These are phyloP conservation scores for Cheilosia grossa DNA, from an alignment of 2,888 invertebrate genomes.

Conservation along the genomic window DNA sequence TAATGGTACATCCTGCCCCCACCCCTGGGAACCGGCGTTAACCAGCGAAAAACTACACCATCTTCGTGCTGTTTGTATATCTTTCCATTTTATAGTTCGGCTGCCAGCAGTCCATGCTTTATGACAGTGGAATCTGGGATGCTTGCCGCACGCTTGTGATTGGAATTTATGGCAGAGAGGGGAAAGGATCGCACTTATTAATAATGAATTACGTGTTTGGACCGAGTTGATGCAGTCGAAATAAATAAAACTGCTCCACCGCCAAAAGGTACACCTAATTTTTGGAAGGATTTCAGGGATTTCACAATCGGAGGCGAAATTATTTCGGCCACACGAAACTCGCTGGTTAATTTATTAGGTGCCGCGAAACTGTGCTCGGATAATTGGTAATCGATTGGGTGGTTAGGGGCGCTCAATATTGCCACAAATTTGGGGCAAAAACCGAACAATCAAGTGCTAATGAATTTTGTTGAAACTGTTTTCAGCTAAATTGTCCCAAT, in stretches of 20 bases:
- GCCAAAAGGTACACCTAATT: neutral
- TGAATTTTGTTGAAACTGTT: no score
- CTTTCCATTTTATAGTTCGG: conserved; percentile 24
- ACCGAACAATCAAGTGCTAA: neutral
- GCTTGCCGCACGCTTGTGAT: conserved; percentile 52
- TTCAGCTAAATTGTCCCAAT: no score
- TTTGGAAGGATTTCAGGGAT: neutral
- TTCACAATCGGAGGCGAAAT: neutral
- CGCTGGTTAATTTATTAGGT: neutral
- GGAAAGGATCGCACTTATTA: conserved; percentile 51
- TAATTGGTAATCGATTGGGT: neutral
- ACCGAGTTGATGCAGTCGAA: conserved; percentile 13
- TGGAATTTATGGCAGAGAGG: conserved; percentile 39
- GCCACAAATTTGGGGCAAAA: neutral
- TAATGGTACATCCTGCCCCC: neutral
- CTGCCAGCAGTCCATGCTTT: conserved; percentile 54
- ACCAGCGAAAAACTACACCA: conserved; percentile 27
- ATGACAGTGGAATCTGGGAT: conserved; percentile 45
- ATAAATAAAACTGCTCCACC: conserved; percentile 12
- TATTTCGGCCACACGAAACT: neutral
- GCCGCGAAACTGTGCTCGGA: neutral
- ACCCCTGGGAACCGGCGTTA: neutral
- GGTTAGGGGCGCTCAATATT: neutral
- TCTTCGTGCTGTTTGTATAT: conserved; percentile 46
- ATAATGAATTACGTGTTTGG: conserved; percentile 59